A percentile compares a stretch with the other conserved stretches of the same genome.
These are phyloP conservation scores for Alauda arvensis DNA, from an alignment of 2,797 vertebrate genomes.

Conservation along the genomic window DNA sequence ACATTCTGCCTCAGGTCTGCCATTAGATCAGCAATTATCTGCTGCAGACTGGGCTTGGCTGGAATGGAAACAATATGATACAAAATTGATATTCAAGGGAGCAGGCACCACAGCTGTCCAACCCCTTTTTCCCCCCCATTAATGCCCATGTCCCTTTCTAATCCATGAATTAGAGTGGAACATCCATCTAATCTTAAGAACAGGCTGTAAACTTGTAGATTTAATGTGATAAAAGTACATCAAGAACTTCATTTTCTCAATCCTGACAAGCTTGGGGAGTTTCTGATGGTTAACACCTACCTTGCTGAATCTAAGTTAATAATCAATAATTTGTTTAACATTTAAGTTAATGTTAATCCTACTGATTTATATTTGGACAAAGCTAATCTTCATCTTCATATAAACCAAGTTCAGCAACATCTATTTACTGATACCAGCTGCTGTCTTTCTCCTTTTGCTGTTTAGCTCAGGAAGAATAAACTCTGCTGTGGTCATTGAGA, in stretches of 20 bases:
- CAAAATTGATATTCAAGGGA: not conserved
- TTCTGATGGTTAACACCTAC: not conserved
- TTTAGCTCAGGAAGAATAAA: not conserved
- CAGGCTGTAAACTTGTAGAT: not conserved
- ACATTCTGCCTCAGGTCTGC: not conserved
- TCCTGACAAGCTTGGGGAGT: not conserved
- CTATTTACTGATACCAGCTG: not conserved
- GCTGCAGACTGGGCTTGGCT: not conserved
- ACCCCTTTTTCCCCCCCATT: accelerated
- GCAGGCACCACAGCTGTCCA: not conserved
- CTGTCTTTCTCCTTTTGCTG: not conserved
- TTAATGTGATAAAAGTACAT: not conserved
- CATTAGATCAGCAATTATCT: not conserved
- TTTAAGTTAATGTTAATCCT: not conserved
- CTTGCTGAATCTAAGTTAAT: not conserved
- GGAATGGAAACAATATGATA: not conserved
- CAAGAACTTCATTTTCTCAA: not conserved
- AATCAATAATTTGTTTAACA: not conserved
- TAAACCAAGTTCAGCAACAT: not conserved
- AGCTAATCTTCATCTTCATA: not conserved
- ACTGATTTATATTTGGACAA: not conserved
- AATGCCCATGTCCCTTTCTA: not conserved
- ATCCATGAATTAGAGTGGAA: not conserved
- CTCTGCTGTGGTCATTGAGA: not conserved
- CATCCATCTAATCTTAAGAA: not conserved